A percentile compares a stretch with the other conserved stretches of the same genome.
These are phyloP conservation scores for Cardinalis cardinalis DNA, from an alignment of 2,113 vertebrate species.

Conservation along the genomic window DNA sequence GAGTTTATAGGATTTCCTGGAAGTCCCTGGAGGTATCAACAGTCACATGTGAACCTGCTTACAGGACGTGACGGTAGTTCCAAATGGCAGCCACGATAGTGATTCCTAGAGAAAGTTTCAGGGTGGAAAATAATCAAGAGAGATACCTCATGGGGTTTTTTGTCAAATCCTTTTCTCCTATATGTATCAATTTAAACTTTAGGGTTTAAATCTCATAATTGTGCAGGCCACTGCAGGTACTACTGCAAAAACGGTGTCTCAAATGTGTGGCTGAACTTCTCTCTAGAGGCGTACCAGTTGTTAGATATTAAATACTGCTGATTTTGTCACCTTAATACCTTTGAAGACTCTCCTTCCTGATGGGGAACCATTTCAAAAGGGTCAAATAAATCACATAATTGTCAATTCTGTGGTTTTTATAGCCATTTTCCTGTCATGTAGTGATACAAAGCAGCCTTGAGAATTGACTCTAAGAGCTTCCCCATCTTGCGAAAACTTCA, in stretches of 20 bases:
- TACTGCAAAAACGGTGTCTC: not conserved
- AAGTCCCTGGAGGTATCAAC: not conserved
- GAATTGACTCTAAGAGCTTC: not conserved
- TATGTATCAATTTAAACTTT: not conserved
- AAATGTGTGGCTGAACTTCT: not conserved
- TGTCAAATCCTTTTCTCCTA: not conserved
- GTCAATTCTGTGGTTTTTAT: not conserved
- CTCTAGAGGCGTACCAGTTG: not conserved
- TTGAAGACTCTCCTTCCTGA: not conserved
- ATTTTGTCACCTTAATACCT: not conserved
- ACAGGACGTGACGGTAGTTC: not conserved
- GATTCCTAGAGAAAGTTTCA: not conserved
- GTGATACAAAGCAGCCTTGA: not conserved
- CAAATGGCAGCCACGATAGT: not conserved
- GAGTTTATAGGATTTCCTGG: not conserved
- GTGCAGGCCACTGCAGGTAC: fast-evolving
- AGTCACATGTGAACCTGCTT: not conserved
- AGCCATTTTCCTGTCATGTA: not conserved
- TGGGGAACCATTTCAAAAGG: not conserved
- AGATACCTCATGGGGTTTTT: not conserved
- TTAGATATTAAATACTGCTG: not conserved
- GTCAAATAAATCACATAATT: not conserved
- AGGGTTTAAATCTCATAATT: not conserved
- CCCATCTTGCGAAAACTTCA: not conserved
- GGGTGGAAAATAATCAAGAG: not conserved